A percentile compares a stretch with the other conserved stretches of the same genome.
Evolutionary conservation across 2,888 invertebrate genomes (phyloP).

Genomic region (Myathropa florea): DNA sequence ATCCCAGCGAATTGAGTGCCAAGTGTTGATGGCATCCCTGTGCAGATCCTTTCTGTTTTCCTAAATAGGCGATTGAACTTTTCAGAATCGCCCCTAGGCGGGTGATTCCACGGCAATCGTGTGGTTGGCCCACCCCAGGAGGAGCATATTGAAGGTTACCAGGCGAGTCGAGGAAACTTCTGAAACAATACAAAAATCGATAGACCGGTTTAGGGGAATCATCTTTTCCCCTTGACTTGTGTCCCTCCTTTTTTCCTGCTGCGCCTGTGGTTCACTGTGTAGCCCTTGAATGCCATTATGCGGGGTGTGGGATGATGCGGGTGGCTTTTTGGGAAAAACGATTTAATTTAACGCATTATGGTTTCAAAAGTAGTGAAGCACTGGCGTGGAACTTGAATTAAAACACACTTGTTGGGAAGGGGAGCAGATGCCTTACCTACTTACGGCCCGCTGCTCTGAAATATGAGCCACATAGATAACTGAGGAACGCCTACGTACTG

Average conservation of each 20-base stretch:
- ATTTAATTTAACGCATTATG: constrained; percentile 28
- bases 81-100: constrained; percentile 9
- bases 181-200: constrained; percentile 22
- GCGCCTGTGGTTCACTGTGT: not conserved
- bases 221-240: not conserved
- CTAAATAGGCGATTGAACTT: constrained; percentile 19
- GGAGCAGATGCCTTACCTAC: not conserved
- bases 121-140: not conserved
- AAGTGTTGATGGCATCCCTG: constrained; percentile 32
- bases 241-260: not conserved
- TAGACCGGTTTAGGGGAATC: not conserved
- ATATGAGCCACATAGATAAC: not conserved
- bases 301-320: too few species aligned
- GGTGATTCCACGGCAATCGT: not conserved
- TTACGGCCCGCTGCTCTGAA: not conserved
- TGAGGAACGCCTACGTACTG: not conserved
- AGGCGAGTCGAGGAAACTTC: not conserved
- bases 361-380: constrained; percentile 17
- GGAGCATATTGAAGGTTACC: constrained; percentile 17
- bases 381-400: not conserved
- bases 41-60: not conserved
- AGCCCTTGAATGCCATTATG: constrained; percentile 5
- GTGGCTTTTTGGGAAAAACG: not conserved
- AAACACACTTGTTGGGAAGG: not conserved
- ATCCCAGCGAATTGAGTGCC: constrained; percentile 11